Conservation (phyloP, 2,888 invertebrate genomes). For the Torymus texanus region DNA sequence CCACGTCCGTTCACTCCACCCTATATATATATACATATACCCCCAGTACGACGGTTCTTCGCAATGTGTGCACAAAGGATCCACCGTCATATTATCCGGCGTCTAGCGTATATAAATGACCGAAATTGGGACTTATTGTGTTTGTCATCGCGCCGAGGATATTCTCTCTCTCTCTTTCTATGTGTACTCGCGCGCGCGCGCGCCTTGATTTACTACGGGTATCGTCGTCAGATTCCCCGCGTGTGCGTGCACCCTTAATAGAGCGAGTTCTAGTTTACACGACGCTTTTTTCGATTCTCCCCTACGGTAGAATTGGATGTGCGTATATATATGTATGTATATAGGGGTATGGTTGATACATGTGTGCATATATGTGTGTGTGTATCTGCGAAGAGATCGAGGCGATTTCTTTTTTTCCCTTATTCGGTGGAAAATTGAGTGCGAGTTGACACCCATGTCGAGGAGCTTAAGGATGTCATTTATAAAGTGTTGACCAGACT, state of each 20-base stretch:
- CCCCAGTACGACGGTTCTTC: background rate
- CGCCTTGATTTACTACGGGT: constrained; percentile 64
- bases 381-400: background rate
- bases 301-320: too few relatives aligned
- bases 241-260: background rate
- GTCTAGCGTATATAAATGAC: constrained; percentile 75
- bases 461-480: background rate
- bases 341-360: too few relatives aligned
- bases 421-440: constrained; percentile 13
- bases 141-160: constrained; percentile 72
- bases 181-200: too few relatives aligned
- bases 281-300: background rate
- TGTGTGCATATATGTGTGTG: too few relatives aligned
- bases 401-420: background rate
- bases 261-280: constrained; percentile 3
- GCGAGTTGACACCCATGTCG: background rate
- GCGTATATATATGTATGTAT: too few relatives aligned
- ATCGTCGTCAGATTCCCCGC: constrained; percentile 1
- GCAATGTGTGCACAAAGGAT: constrained; percentile 73
- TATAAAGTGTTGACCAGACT: too few relatives aligned
- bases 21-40: constrained; percentile 6
- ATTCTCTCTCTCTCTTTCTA: constrained; percentile 58
- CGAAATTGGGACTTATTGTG: constrained; percentile 75
- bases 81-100: constrained; percentile 73
- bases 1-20: constrained; percentile 64